Conservation (phyloP, 2,113 vertebrate species). For the Sinosuthora webbiana region DNA sequence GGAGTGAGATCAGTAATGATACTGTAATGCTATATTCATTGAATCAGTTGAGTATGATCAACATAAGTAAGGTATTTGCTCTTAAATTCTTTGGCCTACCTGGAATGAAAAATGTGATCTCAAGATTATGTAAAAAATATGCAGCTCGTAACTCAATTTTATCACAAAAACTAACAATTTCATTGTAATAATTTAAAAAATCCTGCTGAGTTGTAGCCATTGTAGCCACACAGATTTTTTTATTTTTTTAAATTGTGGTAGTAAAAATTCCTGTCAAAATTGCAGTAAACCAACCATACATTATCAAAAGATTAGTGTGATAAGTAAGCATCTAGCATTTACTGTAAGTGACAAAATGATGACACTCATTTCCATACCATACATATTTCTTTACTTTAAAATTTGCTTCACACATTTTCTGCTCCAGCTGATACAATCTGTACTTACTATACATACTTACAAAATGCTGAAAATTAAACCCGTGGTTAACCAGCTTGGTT, state of each 20-base stretch:
- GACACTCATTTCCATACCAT: constrained; percentile 33
- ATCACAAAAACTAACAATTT: neutral
- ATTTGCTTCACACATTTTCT: neutral
- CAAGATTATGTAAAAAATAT: neutral
- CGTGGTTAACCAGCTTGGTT: neutral
- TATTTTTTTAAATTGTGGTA: neutral
- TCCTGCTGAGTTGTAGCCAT: neutral
- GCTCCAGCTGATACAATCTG: neutral
- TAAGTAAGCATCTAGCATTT: constrained; percentile 36
- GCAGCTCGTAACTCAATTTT: neutral
- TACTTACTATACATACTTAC: neutral
- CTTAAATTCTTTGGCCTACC: neutral
- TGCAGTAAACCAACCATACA: neutral
- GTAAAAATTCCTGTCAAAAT: neutral
- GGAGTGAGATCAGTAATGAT: neutral
- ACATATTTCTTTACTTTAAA: constrained; percentile 4
- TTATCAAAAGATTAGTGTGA: neutral
- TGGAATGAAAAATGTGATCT: neutral
- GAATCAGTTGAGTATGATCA: neutral
- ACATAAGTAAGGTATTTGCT: neutral
- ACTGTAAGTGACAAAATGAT: constrained; percentile 38
- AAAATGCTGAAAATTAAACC: neutral
- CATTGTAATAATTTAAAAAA: neutral
- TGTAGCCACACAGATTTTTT: neutral
- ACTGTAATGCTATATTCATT: neutral